Evolutionary conservation across 2,113 vertebrate genomes (phyloP).

Genomic region (Paratilapia polleni): DNA sequence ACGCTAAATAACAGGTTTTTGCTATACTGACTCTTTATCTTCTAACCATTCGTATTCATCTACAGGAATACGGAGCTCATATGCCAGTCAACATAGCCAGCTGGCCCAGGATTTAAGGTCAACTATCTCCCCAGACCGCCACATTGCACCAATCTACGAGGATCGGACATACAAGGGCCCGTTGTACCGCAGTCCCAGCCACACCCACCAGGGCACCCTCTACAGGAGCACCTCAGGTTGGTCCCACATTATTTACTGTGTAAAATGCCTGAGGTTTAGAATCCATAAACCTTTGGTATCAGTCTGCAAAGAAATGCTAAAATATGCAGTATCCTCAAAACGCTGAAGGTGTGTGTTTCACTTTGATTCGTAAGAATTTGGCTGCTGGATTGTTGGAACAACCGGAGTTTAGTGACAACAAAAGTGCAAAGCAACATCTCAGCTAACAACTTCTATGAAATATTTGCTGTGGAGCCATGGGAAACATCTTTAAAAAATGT

Average conservation of each 20-base stretch:
- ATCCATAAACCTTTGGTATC: too few relatives aligned
- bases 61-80: constrained; percentile 90
- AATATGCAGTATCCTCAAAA: background rate
- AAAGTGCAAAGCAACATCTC: background rate
- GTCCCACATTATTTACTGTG: background rate
- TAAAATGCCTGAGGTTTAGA: too few relatives aligned
- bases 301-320: background rate
- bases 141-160: constrained; percentile 96
- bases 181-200: constrained; percentile 89
- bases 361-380: background rate
- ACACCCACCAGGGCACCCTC: constrained; percentile 87
- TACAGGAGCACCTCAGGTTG: constrained; percentile 90
- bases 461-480: background rate
- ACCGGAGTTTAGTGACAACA: background rate
- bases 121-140: constrained; percentile 90
- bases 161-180: constrained; percentile 92
- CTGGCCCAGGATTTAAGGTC: constrained; percentile 89
- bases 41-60: background rate
- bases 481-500: background rate
- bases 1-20: background rate
- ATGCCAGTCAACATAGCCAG: constrained; percentile 93
- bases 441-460: background rate
- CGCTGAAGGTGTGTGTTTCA: background rate
- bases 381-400: background rate
- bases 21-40: background rate